phyloP scores from a whole-genome alignment of 2,888 invertebrate species.

The Thalpophila matura region DNA sequence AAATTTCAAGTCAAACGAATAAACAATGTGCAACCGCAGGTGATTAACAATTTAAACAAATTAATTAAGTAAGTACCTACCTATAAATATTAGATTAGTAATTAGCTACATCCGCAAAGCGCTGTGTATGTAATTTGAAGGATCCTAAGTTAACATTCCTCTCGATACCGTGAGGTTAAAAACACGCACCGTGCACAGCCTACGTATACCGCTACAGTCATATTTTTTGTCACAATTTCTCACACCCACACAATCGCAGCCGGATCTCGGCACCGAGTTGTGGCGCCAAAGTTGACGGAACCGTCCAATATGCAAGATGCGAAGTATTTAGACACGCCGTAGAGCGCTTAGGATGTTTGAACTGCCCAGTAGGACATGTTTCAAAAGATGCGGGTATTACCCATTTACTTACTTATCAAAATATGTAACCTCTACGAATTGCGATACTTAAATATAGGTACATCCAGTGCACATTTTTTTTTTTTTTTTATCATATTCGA shows the following conservation, averaged over 20 bases:
- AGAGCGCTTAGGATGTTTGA: not conserved
- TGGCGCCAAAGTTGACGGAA: slow-evolving; percentile 82
- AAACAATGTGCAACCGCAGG: too few species aligned
- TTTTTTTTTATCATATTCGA: slow-evolving; percentile 81
- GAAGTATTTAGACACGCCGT: slow-evolving; percentile 6
- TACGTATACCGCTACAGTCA: slow-evolving; percentile 37
- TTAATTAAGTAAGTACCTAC: too few species aligned
- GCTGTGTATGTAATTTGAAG: slow-evolving; percentile 2
- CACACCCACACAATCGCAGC: slow-evolving; percentile 64
- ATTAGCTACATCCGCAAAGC: not conserved
- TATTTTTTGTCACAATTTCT: slow-evolving; percentile 55
- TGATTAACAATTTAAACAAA: too few species aligned
- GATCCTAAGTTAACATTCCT: slow-evolving; percentile 29
- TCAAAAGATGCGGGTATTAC: not conserved
- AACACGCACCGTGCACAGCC: slow-evolving; percentile 17
- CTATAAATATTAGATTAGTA: too few species aligned
- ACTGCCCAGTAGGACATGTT: not conserved
- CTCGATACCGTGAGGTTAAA: slow-evolving; percentile 12
- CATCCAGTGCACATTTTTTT: too few species aligned
- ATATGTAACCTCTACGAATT: too few species aligned
- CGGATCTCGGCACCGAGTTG: slow-evolving; percentile 75
- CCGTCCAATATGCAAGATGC: slow-evolving; percentile 41
- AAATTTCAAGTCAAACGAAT: too few species aligned
- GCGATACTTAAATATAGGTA: too few species aligned
- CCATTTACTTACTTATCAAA: too few species aligned